These are phyloP conservation scores for Perodicticus potto DNA, from an alignment of 2,797 vertebrate genomes.

Conservation along the genomic window DNA sequence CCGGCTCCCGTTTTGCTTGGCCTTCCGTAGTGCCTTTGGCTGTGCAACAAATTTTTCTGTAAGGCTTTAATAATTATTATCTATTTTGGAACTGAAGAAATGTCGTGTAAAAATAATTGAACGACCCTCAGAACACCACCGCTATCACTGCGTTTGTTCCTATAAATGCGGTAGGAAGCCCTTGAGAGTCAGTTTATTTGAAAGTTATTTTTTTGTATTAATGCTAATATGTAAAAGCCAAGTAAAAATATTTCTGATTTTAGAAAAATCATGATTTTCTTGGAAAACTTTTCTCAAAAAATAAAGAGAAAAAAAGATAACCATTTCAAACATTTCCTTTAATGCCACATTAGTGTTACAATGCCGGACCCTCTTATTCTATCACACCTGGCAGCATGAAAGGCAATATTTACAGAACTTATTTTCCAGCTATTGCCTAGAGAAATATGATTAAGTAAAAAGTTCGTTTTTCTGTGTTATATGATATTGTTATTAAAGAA, in stretches of 20 bases:
- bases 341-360: background rate
- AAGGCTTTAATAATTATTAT: background rate
- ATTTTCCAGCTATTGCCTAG: background rate
- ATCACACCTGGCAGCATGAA: background rate
- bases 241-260: slow-evolving; percentile 24
- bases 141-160: background rate
- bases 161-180: background rate
- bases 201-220: background rate
- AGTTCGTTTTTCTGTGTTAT: background rate
- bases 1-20: background rate
- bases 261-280: background rate
- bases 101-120: background rate
- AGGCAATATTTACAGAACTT: background rate
- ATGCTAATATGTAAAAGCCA: background rate
- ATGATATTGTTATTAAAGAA: background rate
- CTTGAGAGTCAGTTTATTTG: background rate
- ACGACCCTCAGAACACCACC: background rate
- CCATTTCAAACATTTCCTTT: background rate
- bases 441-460: background rate
- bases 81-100: background rate
- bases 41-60: background rate
- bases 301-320: background rate
- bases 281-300: background rate
- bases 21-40: background rate
- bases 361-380: background rate